Evolutionary conservation across 2,113 vertebrate genomes (phyloP).

Genomic region (Nematolebias whitei): DNA sequence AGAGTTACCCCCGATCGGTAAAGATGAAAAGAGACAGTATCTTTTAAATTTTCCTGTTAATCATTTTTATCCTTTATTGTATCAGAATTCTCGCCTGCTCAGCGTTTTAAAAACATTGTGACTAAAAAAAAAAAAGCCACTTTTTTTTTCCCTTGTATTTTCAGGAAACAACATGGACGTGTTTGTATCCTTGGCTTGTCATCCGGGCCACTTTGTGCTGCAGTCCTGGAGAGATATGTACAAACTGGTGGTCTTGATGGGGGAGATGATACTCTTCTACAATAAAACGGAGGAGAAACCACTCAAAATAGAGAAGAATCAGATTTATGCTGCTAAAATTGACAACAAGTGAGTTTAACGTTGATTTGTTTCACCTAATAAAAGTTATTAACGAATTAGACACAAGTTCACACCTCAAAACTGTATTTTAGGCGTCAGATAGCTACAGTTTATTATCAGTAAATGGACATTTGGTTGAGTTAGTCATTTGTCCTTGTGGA

Average conservation of each 20-base stretch:
- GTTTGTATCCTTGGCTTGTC: constrained; percentile 92
- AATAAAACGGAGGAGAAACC: constrained; percentile 85
- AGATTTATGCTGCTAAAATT: constrained; percentile 93
- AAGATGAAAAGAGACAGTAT: not conserved
- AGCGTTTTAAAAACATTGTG: not conserved
- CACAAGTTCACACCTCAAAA: no score
- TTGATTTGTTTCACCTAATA: not conserved
- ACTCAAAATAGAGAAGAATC: constrained; percentile 84
- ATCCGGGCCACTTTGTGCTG: constrained; percentile 94
- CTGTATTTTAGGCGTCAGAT: no score
- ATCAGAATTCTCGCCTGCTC: not conserved
- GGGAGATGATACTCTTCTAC: constrained; percentile 96
- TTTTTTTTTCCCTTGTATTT: accelerated
- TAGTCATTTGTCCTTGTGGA: not conserved
- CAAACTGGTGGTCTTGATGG: constrained; percentile 93
- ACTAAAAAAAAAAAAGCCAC: not conserved
- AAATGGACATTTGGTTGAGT: no score
- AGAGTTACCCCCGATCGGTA: constrained; percentile 80
- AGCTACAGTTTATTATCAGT: no score
- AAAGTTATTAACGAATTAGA: not conserved
- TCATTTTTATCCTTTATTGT: no score
- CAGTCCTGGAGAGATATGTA: constrained; percentile 96
- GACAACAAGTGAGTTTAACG: constrained; percentile 88
- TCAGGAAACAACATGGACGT: constrained; percentile 84
- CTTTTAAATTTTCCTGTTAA: not conserved